phyloP scores from a whole-genome alignment of 2,113 vertebrate genomes.

The Monopterus albus region DNA sequence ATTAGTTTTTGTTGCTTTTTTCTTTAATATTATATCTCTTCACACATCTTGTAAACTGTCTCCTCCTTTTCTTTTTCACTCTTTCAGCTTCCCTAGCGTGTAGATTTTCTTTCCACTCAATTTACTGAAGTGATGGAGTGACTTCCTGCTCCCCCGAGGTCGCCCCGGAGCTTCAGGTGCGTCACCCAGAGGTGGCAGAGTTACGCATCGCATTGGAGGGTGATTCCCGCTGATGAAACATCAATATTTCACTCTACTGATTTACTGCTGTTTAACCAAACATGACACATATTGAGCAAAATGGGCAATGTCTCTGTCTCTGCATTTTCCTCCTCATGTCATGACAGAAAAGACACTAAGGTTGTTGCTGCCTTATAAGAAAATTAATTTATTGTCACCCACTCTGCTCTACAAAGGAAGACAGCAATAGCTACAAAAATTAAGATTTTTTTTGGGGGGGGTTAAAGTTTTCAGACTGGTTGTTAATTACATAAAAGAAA shows the following conservation, averaged over 20 bases:
- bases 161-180: conserved; percentile 51
- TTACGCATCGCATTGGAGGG: conserved; percentile 62
- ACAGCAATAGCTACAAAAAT: background rate
- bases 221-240: conserved; percentile 73
- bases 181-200: conserved; percentile 57
- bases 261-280: conserved; percentile 75
- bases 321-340: conserved; percentile 18
- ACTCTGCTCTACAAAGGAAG: background rate
- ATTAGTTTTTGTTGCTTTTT: background rate
- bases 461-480: background rate
- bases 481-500: no score
- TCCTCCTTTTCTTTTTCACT: conserved; percentile 4
- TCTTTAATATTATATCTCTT: background rate
- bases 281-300: conserved; percentile 72
- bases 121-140: conserved; percentile 56
- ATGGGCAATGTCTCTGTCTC: conserved; percentile 27
- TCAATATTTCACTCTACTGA: conserved; percentile 73
- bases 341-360: conserved; percentile 12
- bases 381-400: background rate
- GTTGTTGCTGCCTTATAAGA: background rate
- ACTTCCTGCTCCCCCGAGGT: conserved; percentile 55
- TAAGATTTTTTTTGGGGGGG: no score
- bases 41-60: background rate
- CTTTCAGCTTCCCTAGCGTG: background rate
- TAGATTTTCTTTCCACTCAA: conserved; percentile 45